phyloP scores from a whole-genome alignment of 2,888 invertebrate species.

The Machimus rusticus region DNA sequence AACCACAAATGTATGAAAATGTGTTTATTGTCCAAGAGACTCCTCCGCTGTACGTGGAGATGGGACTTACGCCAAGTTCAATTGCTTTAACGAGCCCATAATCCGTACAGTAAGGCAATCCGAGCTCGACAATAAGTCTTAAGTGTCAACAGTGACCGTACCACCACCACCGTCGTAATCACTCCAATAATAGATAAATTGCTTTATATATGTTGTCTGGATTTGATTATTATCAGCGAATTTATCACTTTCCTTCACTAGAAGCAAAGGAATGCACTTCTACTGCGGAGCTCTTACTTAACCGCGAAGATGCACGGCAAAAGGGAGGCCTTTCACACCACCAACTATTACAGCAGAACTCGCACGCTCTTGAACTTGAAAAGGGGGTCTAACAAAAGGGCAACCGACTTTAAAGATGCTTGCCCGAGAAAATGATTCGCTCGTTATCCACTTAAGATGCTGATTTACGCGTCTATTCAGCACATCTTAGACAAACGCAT shows the following conservation, averaged over 20 bases:
- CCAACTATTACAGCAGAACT: conserved; percentile 22
- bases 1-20: conserved; percentile 19
- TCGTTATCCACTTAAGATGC: conserved; percentile 16
- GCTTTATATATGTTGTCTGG: conserved; percentile 37
- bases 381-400: conserved; percentile 3
- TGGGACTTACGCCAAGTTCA: conserved; percentile 39
- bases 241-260: conserved; percentile 39
- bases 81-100: conserved; percentile 37
- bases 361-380: conserved; percentile 27
- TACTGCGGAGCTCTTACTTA: conserved; percentile 12
- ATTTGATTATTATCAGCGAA: conserved; percentile 38
- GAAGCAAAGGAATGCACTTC: conserved; percentile 9
- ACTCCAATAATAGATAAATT: conserved; percentile 41
- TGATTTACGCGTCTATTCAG: background rate
- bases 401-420: background rate
- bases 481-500: background rate
- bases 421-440: background rate
- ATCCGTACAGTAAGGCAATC: conserved; percentile 28
- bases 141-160: conserved; percentile 28
- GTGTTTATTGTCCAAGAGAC: conserved; percentile 9
- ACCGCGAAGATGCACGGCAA: background rate
- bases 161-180: conserved; percentile 30
- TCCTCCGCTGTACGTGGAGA: conserved; percentile 8
- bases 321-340: background rate
- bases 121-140: conserved; percentile 31